Evolutionary conservation across 35 echinoderm and acorn worm genomes (phyloP), one percentile per base, ranked within the genome.

Genomic region (Acanthaster planci): DNA sequence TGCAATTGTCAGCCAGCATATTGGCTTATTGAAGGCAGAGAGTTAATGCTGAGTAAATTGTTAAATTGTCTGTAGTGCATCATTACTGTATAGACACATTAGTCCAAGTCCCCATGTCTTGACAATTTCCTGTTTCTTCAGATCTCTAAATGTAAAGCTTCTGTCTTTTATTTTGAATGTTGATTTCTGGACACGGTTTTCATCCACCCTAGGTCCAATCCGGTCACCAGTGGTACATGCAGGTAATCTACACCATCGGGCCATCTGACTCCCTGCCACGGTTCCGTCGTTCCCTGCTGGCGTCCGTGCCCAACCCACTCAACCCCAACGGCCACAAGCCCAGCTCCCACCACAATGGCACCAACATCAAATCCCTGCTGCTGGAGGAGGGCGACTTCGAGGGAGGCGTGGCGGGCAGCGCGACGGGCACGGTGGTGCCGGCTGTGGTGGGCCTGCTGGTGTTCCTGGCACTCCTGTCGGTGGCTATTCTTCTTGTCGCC

Each of bases 201-300:
- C 16, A 6, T 5, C 64, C 35, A 30, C 35, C 40, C 34, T 26
- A 97, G 95, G 91, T 97, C 35, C 90, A 93, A 35, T 97, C 95
- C 51, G 95, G 95, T 44, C 95, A 97, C 39, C 95, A 97, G 78
- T 97, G 95, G 95, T 97, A 93, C 88, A 91, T 97, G 88, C 95
- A 97, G 64, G 95, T 97, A 21, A 88, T 97, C 56, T 97, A 97
- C 51, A 93, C 91, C 39, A 97, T 97, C 37, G 95, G 95, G 8
- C 95, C 95, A 0, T 83, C 95, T 1, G 95, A 91, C 47, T 75
- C 88, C 12, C 12, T 47, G 0, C 76, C 95, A 2, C 78, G 95
- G 7, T 93, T 84, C 81, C 80, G 89, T 31, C 88, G 95, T 34
- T 93, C 95, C 21, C 3, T 82, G 32, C 90, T 97, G 91, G 31